Base-by-base conservation (phyloP, 92 coral and sea anemone species). In the Anthopleura xanthogrammica region DNA sequence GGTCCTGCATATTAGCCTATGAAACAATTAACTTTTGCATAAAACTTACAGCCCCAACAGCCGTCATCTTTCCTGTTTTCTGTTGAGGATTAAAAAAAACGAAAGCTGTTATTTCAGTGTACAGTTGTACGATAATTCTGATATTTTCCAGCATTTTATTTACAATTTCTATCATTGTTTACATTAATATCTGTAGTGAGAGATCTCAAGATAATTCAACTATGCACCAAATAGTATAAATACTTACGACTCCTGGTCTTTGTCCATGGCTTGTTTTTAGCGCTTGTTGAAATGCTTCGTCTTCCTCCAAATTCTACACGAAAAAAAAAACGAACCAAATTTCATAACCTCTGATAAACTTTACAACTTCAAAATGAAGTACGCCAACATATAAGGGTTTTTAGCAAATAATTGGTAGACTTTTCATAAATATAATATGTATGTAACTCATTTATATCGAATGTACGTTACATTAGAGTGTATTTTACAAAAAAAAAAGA, bases 221-320 rank as follows among this genome's bases (percentile, higher is more conserved):
- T 24, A 62, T 62, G 42, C 74, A 58, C 16, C 41, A 58, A 56
- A 11, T 39, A 19, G 12, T 64, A 46, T 36, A 0, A 7, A 14
- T 12, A 48, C 92, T 86, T 81, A 96, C 99, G 86, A 96, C 94
- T 80, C 98, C 99, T 60, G 99, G 99, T 85, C 99, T 90, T 76
- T 96, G 99, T 36, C 99, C 99, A 94, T 96, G 99, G 60, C 99
- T 96, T 65, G 99, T 96, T 76, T 90, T 96, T 43, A 96, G 83
- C 17, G 99, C 99, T 86, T 96, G 99, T 57, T 96, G 99, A 72
- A 96, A 92, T 48, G 90, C 99, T 86, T 96, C 98, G 89, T 96
- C 99, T 79, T 96, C 99, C 83, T 94, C 99, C 57, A 96, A 98
- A 79, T 96, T 96, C 99, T 96, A 80, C 17, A 40, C 79, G 7